A percentile compares a stretch with the other conserved stretches of the same genome.
Conservation (phyloP, 2,797 vertebrate genomes). For the Xenentodon cancila region DNA sequence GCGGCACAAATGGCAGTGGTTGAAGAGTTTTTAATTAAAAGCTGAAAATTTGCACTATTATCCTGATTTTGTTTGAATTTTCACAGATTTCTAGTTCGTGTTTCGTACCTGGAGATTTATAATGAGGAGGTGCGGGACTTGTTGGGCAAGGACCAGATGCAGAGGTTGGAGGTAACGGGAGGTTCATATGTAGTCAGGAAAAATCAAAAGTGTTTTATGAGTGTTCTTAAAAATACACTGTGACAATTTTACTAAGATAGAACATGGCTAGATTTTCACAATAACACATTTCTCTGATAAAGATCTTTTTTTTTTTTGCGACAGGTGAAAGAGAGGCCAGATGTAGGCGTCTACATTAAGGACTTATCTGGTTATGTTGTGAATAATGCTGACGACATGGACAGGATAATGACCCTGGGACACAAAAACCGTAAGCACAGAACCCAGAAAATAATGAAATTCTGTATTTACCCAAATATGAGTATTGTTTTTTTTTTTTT, state of each 20-base stretch:
- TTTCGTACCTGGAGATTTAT: conserved; percentile 98
- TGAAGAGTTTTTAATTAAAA: not conserved
- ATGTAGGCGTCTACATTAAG: conserved; percentile 99
- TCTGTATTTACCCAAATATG: not conserved
- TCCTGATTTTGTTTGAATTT: not conserved
- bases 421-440: conserved; percentile 95
- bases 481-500: not conserved
- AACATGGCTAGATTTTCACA: not conserved
- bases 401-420: conserved; percentile 97
- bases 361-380: conserved; percentile 97
- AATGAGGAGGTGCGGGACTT: conserved; percentile 98
- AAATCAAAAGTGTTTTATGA: not conserved
- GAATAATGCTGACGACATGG: conserved; percentile 99
- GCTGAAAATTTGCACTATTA: not conserved
- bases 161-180: conserved; percentile 92
- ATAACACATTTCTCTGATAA: not conserved
- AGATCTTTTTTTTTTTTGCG: conserved; percentile 1
- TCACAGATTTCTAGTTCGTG: conserved; percentile 94
- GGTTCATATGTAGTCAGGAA: conserved; percentile 7
- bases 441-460: not conserved
- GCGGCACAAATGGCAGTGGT: not conserved
- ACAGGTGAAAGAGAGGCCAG: conserved; percentile 98
- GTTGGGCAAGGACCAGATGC: conserved; percentile 95
- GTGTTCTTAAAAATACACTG: not conserved
- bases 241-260: not conserved